These are phyloP conservation scores for Leptinotarsa defecta DNA, from an alignment of 1,140 invertebrate species.

Conservation along the genomic window DNA sequence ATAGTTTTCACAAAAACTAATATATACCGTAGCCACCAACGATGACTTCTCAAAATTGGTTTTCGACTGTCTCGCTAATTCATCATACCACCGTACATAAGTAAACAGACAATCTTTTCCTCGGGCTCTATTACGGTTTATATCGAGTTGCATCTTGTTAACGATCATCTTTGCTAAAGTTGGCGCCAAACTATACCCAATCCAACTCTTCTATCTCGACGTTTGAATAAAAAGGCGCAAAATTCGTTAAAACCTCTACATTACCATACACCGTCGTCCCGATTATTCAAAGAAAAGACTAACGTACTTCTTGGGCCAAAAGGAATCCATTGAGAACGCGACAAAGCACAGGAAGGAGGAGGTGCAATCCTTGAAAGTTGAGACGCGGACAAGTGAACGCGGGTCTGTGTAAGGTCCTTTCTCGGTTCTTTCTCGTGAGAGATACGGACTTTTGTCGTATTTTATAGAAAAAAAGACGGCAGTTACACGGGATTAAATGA, in stretches of 20 bases:
- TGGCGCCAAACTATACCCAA: slow-evolving; percentile 2
- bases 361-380: slow-evolving; percentile 14
- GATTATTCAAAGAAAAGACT: slow-evolving; percentile 16
- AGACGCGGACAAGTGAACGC: slow-evolving; percentile 13
- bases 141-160: too few relatives aligned
- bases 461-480: slow-evolving; percentile 11
- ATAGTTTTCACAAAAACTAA: too few relatives aligned
- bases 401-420: not conserved
- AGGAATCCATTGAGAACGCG: not conserved
- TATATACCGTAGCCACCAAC: too few relatives aligned
- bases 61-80: too few relatives aligned
- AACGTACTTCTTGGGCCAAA: slow-evolving; percentile 14
- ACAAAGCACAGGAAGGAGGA: slow-evolving; percentile 17
- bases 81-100: too few relatives aligned
- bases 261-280: slow-evolving; percentile 5
- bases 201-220: not conserved
- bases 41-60: too few relatives aligned
- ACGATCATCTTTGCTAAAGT: not conserved
- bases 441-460: slow-evolving; percentile 1
- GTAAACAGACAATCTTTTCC: too few relatives aligned
- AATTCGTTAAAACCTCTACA: slow-evolving; percentile 10
- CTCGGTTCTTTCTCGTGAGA: not conserved
- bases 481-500: not conserved
- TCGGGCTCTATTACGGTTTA: too few relatives aligned
- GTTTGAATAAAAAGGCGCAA: slow-evolving; percentile 10